A percentile compares a stretch with the other conserved stretches of the same genome.
phyloP scores from a whole-genome alignment of 2,797 vertebrate species.

The Smutsia temminckii region DNA sequence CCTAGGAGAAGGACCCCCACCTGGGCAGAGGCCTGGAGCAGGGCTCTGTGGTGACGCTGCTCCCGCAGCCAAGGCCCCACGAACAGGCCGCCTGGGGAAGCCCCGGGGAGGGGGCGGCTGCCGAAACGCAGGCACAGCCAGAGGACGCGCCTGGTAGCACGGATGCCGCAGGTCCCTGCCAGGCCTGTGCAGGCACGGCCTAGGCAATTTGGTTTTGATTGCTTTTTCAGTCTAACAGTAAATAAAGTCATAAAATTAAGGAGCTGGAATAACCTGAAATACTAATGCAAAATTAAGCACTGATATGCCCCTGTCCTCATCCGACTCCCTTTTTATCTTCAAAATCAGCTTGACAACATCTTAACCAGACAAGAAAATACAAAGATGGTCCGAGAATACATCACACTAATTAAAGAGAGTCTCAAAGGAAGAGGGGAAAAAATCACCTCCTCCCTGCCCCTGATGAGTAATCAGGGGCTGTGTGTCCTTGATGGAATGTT shows the following conservation, averaged over 20 bases:
- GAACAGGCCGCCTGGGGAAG: not conserved
- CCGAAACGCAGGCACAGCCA: not conserved
- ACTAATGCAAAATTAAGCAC: slow-evolving; percentile 21
- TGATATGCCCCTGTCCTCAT: not conserved
- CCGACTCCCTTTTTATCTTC: not conserved
- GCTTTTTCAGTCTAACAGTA: slow-evolving; percentile 50
- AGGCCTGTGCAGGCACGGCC: slow-evolving; percentile 18
- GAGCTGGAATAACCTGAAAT: not conserved
- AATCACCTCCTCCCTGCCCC: not conserved
- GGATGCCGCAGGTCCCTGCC: not conserved
- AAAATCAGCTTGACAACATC: not conserved
- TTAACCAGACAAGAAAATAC: not conserved
- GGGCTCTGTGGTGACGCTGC: accelerated
- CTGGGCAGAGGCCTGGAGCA: not conserved
- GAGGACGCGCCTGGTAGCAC: not conserved
- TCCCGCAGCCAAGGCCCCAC: not conserved
- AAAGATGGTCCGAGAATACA: not conserved
- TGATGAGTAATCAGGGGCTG: accelerated
- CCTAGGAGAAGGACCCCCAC: not conserved
- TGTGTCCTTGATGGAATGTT: accelerated
- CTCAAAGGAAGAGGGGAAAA: not conserved
- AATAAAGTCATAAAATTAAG: slow-evolving; percentile 57
- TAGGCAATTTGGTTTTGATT: slow-evolving; percentile 19
- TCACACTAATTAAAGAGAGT: not conserved
- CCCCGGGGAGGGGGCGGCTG: not conserved